Percentiles rank a stretch among this genome's conserved stretches.
Conservation (phyloP, 2,113 vertebrate genomes). For the Dissostichus mawsoni region DNA sequence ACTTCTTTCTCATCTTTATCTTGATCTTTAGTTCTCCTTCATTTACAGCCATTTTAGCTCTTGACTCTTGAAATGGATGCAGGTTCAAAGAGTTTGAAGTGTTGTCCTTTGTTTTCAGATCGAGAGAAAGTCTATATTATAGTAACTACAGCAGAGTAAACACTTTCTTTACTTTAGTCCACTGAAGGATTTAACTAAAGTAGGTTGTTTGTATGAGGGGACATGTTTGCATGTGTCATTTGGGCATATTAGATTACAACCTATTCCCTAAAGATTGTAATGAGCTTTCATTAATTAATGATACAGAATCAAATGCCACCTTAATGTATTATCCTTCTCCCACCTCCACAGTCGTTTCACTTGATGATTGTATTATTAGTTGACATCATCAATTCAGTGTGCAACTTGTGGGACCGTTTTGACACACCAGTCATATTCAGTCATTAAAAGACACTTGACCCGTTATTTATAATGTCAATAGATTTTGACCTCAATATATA, state of each 20-base stretch:
- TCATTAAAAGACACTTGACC: conserved; percentile 6
- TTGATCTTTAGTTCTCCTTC: conserved; percentile 38
- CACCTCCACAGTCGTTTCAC: conserved; percentile 38
- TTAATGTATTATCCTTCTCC: conserved; percentile 33
- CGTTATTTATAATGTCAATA: background rate
- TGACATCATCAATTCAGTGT: conserved; percentile 28
- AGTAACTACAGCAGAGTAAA: background rate
- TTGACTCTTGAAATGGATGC: background rate
- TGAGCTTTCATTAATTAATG: conserved; percentile 67
- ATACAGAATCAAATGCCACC: conserved; percentile 74
- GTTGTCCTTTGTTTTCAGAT: background rate
- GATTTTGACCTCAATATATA: background rate
- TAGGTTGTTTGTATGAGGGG: conserved; percentile 21
- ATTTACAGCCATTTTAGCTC: conserved; percentile 10
- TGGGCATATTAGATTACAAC: conserved; percentile 70
- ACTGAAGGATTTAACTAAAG: conserved; percentile 1
- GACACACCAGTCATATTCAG: background rate
- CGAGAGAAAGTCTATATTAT: background rate
- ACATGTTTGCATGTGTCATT: conserved; percentile 47
- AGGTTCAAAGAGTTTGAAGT: background rate
- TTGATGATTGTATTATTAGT: conserved; percentile 26
- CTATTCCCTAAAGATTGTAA: conserved; percentile 66
- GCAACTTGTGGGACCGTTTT: background rate
- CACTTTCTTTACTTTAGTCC: background rate
- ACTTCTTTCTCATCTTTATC: conserved; percentile 50